phyloP scores from a whole-genome alignment of 2,888 invertebrate species.

The Psylliodes chrysocephalus region DNA sequence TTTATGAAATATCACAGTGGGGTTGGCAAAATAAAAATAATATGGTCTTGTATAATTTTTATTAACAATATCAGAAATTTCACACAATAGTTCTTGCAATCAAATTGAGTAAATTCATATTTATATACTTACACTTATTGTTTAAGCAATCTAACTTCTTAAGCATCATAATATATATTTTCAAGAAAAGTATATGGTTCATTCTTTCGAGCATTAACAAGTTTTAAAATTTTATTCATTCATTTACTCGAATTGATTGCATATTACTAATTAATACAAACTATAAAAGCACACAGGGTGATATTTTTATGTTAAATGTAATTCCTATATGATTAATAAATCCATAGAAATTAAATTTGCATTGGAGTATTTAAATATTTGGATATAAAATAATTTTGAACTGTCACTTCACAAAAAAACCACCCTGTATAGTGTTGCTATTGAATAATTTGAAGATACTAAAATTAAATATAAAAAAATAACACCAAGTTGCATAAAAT shows the following conservation, averaged over 20 bases:
- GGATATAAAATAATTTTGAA: neutral
- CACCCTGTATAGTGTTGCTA: neutral
- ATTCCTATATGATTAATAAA: too few species aligned
- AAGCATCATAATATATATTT: slow-evolving; percentile 7
- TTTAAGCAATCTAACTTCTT: slow-evolving; percentile 2
- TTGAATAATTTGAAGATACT: neutral
- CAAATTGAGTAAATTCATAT: slow-evolving; percentile 10
- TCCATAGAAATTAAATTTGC: too few species aligned
- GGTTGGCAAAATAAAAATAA: too few species aligned
- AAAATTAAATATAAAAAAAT: neutral
- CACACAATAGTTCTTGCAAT: slow-evolving; percentile 5
- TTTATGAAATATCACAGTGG: too few species aligned
- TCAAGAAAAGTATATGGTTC: neutral
- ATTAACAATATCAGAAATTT: slow-evolving; percentile 20
- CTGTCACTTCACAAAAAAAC: neutral
- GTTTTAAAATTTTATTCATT: slow-evolving; percentile 1
- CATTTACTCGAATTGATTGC: slow-evolving; percentile 4
- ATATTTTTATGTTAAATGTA: neutral
- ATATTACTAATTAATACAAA: neutral
- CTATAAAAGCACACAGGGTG: slow-evolving; percentile 13
- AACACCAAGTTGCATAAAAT: neutral
- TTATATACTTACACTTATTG: neutral
- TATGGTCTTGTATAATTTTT: neutral
- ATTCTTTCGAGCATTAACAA: slow-evolving; percentile 7
- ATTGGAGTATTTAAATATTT: too few species aligned